phyloP scores from a whole-genome alignment of 1,140 invertebrate species.

The Dermatophagoides farinae region DNA sequence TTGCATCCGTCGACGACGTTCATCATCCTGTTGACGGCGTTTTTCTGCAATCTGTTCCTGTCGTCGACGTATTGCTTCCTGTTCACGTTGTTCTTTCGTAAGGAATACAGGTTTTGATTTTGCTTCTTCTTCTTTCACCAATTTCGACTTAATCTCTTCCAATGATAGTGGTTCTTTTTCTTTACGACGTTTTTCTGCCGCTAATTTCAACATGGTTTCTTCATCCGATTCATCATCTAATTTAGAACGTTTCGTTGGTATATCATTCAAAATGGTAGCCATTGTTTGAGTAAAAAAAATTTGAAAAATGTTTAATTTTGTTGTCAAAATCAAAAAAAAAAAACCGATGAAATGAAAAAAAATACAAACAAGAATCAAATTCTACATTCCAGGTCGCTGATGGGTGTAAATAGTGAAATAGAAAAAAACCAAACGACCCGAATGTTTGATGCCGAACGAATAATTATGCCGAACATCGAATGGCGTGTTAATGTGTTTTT shows the following conservation, averaged over 20 bases:
- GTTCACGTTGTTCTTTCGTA: conserved; percentile 79
- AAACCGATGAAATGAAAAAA: too few relatives aligned
- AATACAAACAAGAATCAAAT: too few relatives aligned
- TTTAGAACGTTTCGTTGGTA: neutral
- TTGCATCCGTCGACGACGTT: conserved; percentile 38
- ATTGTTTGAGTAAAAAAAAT: neutral
- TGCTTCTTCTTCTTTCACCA: conserved; percentile 84
- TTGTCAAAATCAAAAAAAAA: too few relatives aligned
- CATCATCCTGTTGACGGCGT: conserved; percentile 43
- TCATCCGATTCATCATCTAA: conserved; percentile 24
- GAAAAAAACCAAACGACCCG: too few relatives aligned
- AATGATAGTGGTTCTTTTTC: conserved; percentile 64
- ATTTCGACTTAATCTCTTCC: conserved; percentile 84
- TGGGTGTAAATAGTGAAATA: too few relatives aligned
- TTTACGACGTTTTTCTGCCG: conserved; percentile 14
- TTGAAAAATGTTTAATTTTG: neutral
- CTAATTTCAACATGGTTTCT: neutral
- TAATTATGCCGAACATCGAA: too few relatives aligned
- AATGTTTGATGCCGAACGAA: too few relatives aligned
- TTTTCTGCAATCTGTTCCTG: conserved; percentile 56
- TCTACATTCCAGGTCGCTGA: too few relatives aligned
- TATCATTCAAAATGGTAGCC: neutral
- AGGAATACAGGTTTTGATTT: conserved; percentile 87
- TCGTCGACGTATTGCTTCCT: conserved; percentile 62
- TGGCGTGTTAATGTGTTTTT: too few relatives aligned